Evolutionary conservation across 2,113 vertebrate species (phyloP).

Genomic region (Delphinus delphis): DNA sequence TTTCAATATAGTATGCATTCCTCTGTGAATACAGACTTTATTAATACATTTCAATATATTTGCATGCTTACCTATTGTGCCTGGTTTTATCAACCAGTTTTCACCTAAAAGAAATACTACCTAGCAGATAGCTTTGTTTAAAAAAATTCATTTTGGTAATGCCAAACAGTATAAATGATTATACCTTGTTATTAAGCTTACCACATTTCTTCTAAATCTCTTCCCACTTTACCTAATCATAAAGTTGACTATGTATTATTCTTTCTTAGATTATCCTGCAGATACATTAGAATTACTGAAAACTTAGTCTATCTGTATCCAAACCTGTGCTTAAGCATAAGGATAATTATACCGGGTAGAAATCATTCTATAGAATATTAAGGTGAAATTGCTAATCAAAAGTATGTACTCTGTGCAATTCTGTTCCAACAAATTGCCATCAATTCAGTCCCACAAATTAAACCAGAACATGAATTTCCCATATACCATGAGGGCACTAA

Average conservation of each 20-base stretch:
- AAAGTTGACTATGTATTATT: too few relatives aligned
- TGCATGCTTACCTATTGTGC: neutral
- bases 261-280: too few relatives aligned
- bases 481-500: neutral
- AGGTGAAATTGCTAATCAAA: neutral
- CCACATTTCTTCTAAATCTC: neutral
- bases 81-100: neutral
- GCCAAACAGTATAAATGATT: neutral
- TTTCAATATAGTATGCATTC: neutral
- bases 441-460: neutral
- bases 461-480: neutral
- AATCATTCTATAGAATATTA: neutral
- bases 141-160: neutral
- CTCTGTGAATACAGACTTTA: neutral
- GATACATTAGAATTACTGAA: neutral
- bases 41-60: neutral
- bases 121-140: neutral
- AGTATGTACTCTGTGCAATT: neutral
- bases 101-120: neutral
- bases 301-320: neutral
- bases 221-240: too few relatives aligned
- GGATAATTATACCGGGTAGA: neutral
- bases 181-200: neutral
- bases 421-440: neutral
- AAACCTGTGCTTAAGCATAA: neutral